Base-by-base conservation (phyloP, 2,888 invertebrate genomes). In the Ornithoptera priamus region DNA sequence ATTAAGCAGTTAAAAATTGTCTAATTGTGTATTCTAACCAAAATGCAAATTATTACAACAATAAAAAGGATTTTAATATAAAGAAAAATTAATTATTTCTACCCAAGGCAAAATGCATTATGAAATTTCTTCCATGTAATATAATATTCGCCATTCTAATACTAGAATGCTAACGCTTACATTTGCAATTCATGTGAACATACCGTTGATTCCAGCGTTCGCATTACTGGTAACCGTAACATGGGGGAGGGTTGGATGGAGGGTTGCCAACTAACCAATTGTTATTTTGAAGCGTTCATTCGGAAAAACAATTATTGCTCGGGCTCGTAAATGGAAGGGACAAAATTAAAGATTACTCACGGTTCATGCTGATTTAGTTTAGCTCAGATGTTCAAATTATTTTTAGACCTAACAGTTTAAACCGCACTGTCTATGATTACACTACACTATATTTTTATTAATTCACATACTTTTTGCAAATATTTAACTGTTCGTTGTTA, bases 201-300 rank as follows among this genome's bases (percentile, higher is more conserved):
- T 68, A 63, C 65, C 71, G 65, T 71, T 65, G 68, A 71, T 71
- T 67, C 67, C 64, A 65, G 69, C 74, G 75, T 78, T 75, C 74
- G 74, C 75, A 68, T 65, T 71, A 65, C 71, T 68, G 59, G 68
- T 71, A 65, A 65, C 66, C 70, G 59, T 62, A 69, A 56, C 46
- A 69, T 58, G 77, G 30, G 18, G 73, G 76, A 80, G 82, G 84
- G 81, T 76, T 53, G 75, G 77, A 77, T 78, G 79, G 79, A 82
- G 85, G 83, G 79, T 79, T 80, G 81, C 79, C 81, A 84, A 80
- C 83, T 81, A 85, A 85, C 86, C 88, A 90, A 89, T 90, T 89
- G 90, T 90, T 92, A 91, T 90, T 91, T 90, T 86, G 89, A 87
- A 83, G 85, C 88, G 85, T 84, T 88, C 90, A 86, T 83, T 88